Evolutionary conservation across 2,113 vertebrate genomes (phyloP).

Genomic region (Brachypteracias leptosomus): DNA sequence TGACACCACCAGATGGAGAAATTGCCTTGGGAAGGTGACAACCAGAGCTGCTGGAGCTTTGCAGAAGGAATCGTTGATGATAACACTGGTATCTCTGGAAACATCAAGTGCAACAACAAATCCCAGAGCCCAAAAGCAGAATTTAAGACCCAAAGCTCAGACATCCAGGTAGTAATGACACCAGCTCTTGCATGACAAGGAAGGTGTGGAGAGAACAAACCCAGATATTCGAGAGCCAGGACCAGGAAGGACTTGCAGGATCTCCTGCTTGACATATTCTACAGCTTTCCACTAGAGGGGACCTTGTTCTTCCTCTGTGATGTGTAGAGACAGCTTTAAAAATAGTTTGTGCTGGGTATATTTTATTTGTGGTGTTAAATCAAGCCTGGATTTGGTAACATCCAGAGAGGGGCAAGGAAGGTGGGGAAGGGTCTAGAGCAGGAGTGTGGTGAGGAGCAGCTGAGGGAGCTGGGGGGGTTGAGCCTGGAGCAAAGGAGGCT

Average conservation of each 20-base stretch:
- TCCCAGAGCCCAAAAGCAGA: neutral
- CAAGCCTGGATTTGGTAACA: neutral
- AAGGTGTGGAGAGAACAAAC: neutral
- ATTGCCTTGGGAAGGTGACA: neutral
- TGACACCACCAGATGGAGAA: slow-evolving; percentile 33
- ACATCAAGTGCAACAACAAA: neutral
- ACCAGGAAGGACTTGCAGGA: fast-evolving
- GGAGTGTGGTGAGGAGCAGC: too few relatives aligned
- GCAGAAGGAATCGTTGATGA: neutral
- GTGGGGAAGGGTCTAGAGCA: too few relatives aligned
- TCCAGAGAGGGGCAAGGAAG: too few relatives aligned
- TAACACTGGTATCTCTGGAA: neutral
- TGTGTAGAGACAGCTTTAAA: neutral
- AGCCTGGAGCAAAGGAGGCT: too few relatives aligned
- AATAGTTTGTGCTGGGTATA: too few relatives aligned
- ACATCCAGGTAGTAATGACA: neutral
- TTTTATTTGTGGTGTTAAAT: neutral
- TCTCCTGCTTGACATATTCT: neutral
- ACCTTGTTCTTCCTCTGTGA: neutral
- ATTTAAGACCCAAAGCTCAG: neutral
- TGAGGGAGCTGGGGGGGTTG: too few relatives aligned
- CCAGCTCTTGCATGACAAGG: neutral
- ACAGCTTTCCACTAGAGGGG: neutral
- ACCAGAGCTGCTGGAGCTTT: neutral
- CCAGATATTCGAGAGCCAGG: fast-evolving